These are phyloP conservation scores for Numida meleagris DNA, from an alignment of 2,113 vertebrate species.

Conservation along the genomic window DNA sequence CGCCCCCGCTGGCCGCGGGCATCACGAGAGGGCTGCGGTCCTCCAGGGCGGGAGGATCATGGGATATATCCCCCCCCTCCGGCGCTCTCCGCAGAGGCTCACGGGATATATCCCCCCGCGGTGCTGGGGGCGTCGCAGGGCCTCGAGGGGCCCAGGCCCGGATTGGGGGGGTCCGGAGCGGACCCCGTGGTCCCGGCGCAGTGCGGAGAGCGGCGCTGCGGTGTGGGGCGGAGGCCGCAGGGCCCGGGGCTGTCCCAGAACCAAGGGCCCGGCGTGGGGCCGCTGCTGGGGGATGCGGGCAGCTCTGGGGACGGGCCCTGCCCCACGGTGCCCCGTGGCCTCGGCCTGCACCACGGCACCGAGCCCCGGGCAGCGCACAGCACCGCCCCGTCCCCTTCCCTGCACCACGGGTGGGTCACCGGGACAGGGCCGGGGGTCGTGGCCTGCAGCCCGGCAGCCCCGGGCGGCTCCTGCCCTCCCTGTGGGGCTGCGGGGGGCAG, in stretches of 20 bases:
- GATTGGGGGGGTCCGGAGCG: no score
- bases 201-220: no score
- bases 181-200: no score
- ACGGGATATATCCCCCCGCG: neutral
- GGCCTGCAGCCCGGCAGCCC: neutral
- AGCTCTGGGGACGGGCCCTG: neutral
- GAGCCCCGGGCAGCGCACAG: fast-evolving
- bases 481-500: no score
- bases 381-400: neutral
- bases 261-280: neutral
- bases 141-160: no score
- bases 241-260: neutral
- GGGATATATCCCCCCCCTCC: neutral
- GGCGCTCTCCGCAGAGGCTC: neutral
- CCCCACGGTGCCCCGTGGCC: fast-evolving
- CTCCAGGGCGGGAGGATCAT: no score
- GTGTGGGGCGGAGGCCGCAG: no score
- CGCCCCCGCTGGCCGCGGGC: neutral
- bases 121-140: no score
- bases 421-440: no score
- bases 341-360: neutral
- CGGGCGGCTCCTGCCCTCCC: no score
- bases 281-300: no score
- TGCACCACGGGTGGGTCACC: neutral
- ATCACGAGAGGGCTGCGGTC: no score